phyloP scores from a whole-genome alignment of 2,797 vertebrate species.

The Megaceryle alcyon region DNA sequence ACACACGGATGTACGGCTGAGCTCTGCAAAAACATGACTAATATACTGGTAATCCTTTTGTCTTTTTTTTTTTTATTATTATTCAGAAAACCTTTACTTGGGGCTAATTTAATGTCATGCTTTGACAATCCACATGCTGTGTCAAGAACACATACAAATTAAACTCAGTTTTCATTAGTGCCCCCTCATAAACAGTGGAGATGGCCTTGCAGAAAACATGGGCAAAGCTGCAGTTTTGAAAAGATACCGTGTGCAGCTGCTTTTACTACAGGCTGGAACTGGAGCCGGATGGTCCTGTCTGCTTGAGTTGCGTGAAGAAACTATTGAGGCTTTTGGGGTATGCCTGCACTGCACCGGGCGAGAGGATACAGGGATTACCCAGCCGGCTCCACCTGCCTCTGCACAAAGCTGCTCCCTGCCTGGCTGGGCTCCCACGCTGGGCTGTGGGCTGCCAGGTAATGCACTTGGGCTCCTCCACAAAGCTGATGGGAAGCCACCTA shows the following conservation, averaged over 20 bases:
- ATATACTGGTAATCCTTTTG: not conserved
- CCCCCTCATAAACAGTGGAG: not conserved
- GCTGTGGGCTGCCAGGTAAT: not conserved
- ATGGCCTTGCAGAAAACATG: not conserved
- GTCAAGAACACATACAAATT: not conserved
- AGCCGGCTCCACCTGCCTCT: not conserved
- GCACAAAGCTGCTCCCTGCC: not conserved
- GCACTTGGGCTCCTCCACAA: not conserved
- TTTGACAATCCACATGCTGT: not conserved
- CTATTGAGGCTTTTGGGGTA: not conserved
- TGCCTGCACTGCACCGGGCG: fast-evolving
- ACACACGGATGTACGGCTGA: not conserved
- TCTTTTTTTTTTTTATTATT: not conserved
- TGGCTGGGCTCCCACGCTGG: not conserved
- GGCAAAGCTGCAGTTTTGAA: not conserved
- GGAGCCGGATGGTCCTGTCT: not conserved
- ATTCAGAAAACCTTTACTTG: not conserved
- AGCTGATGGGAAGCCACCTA: not conserved
- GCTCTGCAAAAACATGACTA: not conserved
- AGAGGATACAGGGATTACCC: fast-evolving
- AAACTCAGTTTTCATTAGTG: not conserved
- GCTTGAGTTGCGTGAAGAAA: not conserved
- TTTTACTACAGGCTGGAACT: not conserved
- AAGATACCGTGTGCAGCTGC: fast-evolving
- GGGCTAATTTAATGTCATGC: not conserved